phyloP scores from a whole-genome alignment of 2,888 invertebrate species.

The Hyles lineata region DNA sequence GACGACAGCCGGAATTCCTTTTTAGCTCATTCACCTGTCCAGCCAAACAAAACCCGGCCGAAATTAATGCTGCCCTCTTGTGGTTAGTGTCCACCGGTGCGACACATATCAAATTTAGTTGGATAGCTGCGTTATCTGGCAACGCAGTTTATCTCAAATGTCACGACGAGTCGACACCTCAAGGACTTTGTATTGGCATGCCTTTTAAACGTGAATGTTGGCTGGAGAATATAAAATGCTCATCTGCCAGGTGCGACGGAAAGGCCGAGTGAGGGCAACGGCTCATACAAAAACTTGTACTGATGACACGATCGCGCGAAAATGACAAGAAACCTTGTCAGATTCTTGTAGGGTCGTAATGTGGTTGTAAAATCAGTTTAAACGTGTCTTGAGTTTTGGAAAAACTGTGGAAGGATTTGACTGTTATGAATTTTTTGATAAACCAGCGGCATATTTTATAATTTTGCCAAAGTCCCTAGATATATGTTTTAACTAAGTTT shows the following conservation, averaged over 20 bases:
- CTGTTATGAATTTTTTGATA: too few relatives aligned
- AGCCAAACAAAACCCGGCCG: constrained; percentile 39
- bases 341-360: not conserved
- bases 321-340: not conserved
- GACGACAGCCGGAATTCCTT: constrained; percentile 30
- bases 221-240: constrained; percentile 20
- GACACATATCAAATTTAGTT: constrained; percentile 26
- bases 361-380: not conserved
- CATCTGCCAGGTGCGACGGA: constrained; percentile 19
- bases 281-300: constrained; percentile 12
- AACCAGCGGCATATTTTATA: too few relatives aligned
- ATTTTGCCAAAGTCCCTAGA: too few relatives aligned
- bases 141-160: constrained; percentile 63
- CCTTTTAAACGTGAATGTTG: constrained; percentile 14
- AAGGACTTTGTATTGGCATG: constrained; percentile 59
- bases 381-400: not conserved
- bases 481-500: too few relatives aligned
- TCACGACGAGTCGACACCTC: constrained; percentile 56
- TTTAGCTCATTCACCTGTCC: constrained; percentile 40
- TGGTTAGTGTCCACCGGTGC: not conserved
- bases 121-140: constrained; percentile 52
- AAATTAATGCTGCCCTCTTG: constrained; percentile 30
- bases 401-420: too few relatives aligned
- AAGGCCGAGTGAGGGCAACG: constrained; percentile 16
- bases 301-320: not conserved